Conservation (phyloP, 2,113 vertebrate species). For the Scytalopus superciliaris region DNA sequence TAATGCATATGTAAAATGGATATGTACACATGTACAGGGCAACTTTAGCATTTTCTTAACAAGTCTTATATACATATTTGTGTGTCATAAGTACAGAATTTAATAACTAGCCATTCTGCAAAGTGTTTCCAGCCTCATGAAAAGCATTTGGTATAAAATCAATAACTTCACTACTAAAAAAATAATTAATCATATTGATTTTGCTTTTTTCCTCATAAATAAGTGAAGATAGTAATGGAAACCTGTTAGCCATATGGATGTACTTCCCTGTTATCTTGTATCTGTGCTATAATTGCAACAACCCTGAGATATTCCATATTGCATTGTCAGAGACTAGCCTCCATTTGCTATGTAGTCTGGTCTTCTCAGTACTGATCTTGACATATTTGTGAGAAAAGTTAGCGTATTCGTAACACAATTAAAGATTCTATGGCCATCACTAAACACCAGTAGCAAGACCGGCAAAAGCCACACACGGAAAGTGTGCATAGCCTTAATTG, state of each 20-base stretch:
- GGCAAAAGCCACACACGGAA: not conserved
- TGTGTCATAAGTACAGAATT: not conserved
- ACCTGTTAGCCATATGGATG: not conserved
- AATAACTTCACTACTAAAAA: not conserved
- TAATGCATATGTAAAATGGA: not conserved
- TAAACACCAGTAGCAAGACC: not conserved
- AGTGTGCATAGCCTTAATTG: not conserved
- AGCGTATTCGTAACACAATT: not conserved
- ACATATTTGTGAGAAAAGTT: not conserved
- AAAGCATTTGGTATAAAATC: not conserved
- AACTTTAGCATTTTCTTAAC: not conserved
- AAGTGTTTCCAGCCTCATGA: not conserved
- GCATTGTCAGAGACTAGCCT: not conserved
- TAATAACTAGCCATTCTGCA: not conserved
- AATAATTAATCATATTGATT: not conserved
- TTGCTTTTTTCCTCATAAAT: not conserved
- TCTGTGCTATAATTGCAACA: not conserved
- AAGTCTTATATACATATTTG: not conserved
- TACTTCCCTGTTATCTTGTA: not conserved
- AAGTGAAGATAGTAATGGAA: not conserved
- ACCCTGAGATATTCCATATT: not conserved
- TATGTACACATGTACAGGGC: no score
- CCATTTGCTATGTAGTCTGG: not conserved
- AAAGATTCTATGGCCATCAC: not conserved
- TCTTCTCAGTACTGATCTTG: not conserved